Evolutionary conservation across 2,888 invertebrate species (phyloP).

Genomic region (Xanthorhoe spadicearia): DNA sequence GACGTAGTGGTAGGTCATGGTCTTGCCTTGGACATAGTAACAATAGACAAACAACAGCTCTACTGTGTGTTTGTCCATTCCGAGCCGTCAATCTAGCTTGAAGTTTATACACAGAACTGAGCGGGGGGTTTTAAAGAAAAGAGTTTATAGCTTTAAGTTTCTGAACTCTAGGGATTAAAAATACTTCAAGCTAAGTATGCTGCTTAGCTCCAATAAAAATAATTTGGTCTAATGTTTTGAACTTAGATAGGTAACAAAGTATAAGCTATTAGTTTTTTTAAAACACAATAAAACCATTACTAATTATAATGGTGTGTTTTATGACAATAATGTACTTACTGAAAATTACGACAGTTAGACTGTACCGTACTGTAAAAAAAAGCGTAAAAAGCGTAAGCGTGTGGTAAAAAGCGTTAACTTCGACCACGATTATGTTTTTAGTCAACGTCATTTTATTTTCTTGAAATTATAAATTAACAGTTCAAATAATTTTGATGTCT

Average conservation of each 20-base stretch:
- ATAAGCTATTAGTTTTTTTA: not conserved
- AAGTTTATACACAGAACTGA: not conserved
- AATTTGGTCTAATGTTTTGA: not conserved
- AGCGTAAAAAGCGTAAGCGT: no score
- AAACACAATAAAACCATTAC: not conserved
- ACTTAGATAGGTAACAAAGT: not conserved
- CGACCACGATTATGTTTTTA: not conserved
- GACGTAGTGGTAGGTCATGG: not conserved
- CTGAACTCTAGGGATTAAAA: slow-evolving; percentile 2
- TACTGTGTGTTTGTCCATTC: not conserved
- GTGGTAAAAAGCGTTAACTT: no score
- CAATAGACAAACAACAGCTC: not conserved
- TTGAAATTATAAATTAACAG: no score
- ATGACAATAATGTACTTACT: no score
- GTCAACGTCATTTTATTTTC: not conserved
- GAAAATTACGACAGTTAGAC: no score
- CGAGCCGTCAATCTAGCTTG: slow-evolving; percentile 4
- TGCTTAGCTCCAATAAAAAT: not conserved
- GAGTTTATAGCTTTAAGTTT: not conserved
- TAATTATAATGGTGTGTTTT: not conserved
- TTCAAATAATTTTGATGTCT: no score
- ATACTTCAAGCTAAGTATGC: not conserved
- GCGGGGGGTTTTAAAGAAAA: not conserved
- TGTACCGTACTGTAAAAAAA: no score
- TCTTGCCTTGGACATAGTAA: not conserved